These are phyloP conservation scores for Trichoplusia ni DNA, from an alignment of 1,140 invertebrate species.

Conservation along the genomic window DNA sequence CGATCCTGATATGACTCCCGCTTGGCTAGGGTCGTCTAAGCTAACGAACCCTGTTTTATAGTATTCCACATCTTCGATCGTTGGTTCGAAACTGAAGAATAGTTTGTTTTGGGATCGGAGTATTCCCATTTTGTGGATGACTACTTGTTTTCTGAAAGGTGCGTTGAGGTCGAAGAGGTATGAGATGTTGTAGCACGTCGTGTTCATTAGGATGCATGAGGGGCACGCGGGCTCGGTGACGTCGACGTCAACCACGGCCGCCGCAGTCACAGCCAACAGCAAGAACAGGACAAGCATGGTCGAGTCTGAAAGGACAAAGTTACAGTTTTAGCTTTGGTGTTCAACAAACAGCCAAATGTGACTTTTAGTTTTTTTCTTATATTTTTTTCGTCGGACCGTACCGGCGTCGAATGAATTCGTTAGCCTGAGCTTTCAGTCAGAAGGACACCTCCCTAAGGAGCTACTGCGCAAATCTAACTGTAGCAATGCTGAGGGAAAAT, in stretches of 20 bases:
- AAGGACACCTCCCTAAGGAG: too few species aligned
- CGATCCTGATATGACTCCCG: slow-evolving; percentile 47
- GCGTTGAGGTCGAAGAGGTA: slow-evolving; percentile 63
- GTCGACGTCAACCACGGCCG: not conserved
- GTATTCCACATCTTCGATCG: slow-evolving; percentile 62
- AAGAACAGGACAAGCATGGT: slow-evolving; percentile 22
- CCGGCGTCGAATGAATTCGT: too few species aligned
- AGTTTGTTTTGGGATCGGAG: slow-evolving; percentile 55
- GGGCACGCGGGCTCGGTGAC: slow-evolving; percentile 36
- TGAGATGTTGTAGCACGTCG: slow-evolving; percentile 59
- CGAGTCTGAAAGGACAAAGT: slow-evolving; percentile 11
- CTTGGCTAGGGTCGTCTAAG: slow-evolving; percentile 47
- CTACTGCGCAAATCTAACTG: too few species aligned
- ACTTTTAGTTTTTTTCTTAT: too few species aligned
- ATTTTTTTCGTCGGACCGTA: not conserved
- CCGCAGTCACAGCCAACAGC: slow-evolving; percentile 2
- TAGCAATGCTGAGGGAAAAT: too few species aligned
- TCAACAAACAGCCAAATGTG: too few species aligned
- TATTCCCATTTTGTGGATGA: slow-evolving; percentile 62
- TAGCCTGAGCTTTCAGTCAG: too few species aligned
- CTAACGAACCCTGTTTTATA: slow-evolving; percentile 65
- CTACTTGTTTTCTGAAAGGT: slow-evolving; percentile 56
- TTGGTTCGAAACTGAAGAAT: slow-evolving; percentile 66
- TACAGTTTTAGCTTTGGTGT: too few species aligned
- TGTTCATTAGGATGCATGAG: slow-evolving; percentile 55